Evolutionary conservation across 1,140 invertebrate genomes (phyloP), one percentile per base, ranked within the genome.

Genomic region (Parasteatoda tepidariorum): DNA sequence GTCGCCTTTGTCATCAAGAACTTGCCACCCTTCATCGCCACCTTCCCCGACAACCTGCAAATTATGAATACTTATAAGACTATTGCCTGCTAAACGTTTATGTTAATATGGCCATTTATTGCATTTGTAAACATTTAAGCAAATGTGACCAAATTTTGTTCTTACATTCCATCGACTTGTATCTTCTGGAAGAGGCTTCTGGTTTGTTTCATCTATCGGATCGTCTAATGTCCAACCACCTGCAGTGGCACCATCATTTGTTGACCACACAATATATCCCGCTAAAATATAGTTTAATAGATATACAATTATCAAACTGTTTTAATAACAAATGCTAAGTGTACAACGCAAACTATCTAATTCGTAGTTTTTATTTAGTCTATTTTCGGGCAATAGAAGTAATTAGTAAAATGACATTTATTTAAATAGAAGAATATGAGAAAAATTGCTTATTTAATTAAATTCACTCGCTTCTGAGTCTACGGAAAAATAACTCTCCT

Each of bases 21-120:
- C 81, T 30, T 83, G 28, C 81, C 81, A 83, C 3, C 81, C 81
- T 18, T 74, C 81, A 7, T 73, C 68, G 4, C 81, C 81, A 6
- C 70, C 81, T 26, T 83, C 70, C 3, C 70, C 68, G 9, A 83
- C 24, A 6, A 83, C 81, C 70, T 83, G 55, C 1, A 61, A 54
- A 68, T 24, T 4, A 9, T 66, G 2, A n/a, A 13, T n/a, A n/a
- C 9, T 48, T 48, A 48, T 18, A 48, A 48, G 38, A 13, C 18
- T 48, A 48, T 13, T 9, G 18, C 1, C 38, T 41, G 13, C 1
- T 48, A 1, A 13, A 48, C 1, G 9, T 48, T 2, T 48, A 13
- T 48, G 38, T 48, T 4, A 48, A 48, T 48, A 48, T 4, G 9
- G 4, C n/a, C n/a, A n/a, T n/a, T n/a, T n/a, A n/a, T n/a, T n/a